These are phyloP conservation scores for Podiceps cristatus DNA, from an alignment of 2,113 vertebrate species.

Conservation along the genomic window DNA sequence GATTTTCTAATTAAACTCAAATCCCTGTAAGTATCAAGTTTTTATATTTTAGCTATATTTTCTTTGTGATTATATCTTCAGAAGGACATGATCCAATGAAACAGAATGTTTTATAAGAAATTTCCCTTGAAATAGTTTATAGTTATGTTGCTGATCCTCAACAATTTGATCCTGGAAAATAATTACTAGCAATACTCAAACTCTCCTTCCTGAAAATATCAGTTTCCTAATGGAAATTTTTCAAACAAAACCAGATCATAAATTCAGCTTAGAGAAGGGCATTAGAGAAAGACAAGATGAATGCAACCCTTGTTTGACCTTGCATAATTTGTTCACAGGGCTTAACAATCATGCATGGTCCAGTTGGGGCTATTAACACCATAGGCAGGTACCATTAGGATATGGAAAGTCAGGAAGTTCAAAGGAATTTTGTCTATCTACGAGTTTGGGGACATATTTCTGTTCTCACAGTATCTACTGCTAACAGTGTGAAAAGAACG, in stretches of 20 bases:
- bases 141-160: not conserved
- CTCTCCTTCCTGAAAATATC: not conserved
- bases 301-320: not conserved
- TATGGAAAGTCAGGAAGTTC: not conserved
- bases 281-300: not conserved
- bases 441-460: not conserved
- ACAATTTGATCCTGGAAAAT: not conserved
- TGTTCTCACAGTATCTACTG: not conserved
- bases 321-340: not conserved
- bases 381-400: not conserved
- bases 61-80: not conserved
- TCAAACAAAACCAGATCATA: not conserved
- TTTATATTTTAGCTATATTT: not conserved
- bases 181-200: not conserved
- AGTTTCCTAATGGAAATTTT: not conserved
- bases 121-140: not conserved
- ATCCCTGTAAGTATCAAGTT: constrained; percentile 88
- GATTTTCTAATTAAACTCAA: constrained; percentile 90
- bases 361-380: not conserved
- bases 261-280: not conserved
- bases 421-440: not conserved
- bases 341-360: not conserved
- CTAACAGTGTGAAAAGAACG: not conserved
- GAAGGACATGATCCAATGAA: not conserved
- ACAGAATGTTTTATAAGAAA: not conserved